phyloP scores from a whole-genome alignment of 2,113 vertebrate genomes.

The Accipiter cooperii region DNA sequence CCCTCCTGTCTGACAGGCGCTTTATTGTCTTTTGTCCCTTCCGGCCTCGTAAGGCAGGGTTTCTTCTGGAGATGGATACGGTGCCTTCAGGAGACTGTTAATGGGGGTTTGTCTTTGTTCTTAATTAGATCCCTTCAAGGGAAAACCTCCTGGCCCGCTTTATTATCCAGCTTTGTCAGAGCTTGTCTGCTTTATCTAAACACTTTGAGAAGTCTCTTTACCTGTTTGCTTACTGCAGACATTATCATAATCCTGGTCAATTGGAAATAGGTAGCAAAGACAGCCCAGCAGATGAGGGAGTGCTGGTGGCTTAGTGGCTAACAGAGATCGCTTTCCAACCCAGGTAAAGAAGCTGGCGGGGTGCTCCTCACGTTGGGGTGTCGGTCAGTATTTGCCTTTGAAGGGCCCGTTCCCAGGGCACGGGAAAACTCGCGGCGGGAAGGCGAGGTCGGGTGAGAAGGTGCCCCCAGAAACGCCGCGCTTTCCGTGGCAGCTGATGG shows the following conservation, averaged over 20 bases:
- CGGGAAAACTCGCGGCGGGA: rapidly evolving
- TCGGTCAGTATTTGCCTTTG: rapidly evolving
- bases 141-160: slow-evolving; percentile 53
- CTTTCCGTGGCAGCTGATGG: not conserved
- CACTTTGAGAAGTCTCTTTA: slow-evolving; percentile 58
- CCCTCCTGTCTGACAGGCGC: not conserved
- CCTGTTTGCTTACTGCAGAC: slow-evolving; percentile 51
- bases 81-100: slow-evolving; percentile 51
- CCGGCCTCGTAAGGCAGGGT: not conserved
- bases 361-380: not conserved
- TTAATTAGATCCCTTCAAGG: slow-evolving; percentile 71
- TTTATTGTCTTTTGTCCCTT: slow-evolving; percentile 16
- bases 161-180: slow-evolving; percentile 67
- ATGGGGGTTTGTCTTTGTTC: slow-evolving; percentile 63
- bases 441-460: rapidly evolving
- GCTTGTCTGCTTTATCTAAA: slow-evolving; percentile 67
- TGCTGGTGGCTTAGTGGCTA: not conserved
- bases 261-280: slow-evolving; percentile 27
- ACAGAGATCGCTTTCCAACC: not conserved
- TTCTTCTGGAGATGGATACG: slow-evolving; percentile 33
- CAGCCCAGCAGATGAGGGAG: not conserved
- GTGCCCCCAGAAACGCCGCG: rapidly evolving
- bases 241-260: slow-evolving; percentile 62
- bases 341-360: not conserved
- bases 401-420: not conserved